Evolutionary conservation across 1,140 invertebrate species (phyloP), one percentile per base, ranked within the genome.

Genomic region (Andricus grossulariae): DNA sequence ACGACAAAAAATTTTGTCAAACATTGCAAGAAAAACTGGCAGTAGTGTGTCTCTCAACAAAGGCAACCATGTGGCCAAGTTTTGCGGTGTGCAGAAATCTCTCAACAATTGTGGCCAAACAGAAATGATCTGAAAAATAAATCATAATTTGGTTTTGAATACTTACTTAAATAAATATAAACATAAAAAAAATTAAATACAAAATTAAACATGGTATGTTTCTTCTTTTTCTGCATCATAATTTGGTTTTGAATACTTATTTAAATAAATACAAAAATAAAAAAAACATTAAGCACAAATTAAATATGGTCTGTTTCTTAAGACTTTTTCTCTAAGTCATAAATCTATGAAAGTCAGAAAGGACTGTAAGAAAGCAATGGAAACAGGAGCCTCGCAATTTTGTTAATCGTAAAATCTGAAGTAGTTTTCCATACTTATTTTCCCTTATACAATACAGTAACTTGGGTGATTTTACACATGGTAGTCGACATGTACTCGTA

Each of bases 1-100:
- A 7, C 87, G 85, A 16, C 88, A 88, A 79, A 93, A 93, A 87
- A 91, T 92, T 77, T 90, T 90, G 83, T 93, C 92, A 77, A 91
- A 90, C 72, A 93, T 83, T 0, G 91, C 90, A 13, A 93, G 83
- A 32, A 92, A 88, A 0, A 92, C 84, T 0, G 92, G 92, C 16
- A 93, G 87, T 12, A 93, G 82, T 2, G 89, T 89, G 15, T 92
- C 92, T 74, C 93, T 91, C 5, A 91, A 78, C 32, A 93, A 72
- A 0, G 91, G 91, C n/a, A 92, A 74, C 91, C 92, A 92, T 57
- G 86, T 89, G 39, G 89, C 88, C 11, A 90, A 55, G 76, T 90
- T 89, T 57, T 90, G 89, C 0, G 81, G 72, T 0, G 85, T 90
- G 79, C 88, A 91, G 51, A 86, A 85, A n/a, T 85, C 83, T 55